Evolutionary conservation across 2,888 invertebrate genomes (phyloP).

Genomic region (Notocelia uddmanniana): DNA sequence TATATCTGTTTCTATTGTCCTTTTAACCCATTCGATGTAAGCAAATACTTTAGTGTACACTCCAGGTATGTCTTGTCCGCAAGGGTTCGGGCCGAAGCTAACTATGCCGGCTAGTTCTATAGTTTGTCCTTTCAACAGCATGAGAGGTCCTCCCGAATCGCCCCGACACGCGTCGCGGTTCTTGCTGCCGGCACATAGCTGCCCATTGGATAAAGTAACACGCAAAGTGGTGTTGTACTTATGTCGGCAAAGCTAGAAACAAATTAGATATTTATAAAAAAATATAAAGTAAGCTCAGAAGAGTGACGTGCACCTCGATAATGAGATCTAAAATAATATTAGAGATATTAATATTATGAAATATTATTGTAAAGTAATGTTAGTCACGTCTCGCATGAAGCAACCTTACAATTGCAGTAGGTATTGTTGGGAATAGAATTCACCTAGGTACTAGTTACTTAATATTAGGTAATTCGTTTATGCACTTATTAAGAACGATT

Average conservation of each 20-base stretch:
- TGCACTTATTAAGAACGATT: too few relatives aligned
- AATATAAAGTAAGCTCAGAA: too few relatives aligned
- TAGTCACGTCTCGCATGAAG: too few relatives aligned
- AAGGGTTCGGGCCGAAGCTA: constrained; percentile 27
- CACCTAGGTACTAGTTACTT: too few relatives aligned
- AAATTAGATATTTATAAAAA: too few relatives aligned
- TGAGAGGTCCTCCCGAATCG: constrained; percentile 29
- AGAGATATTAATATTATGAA: too few relatives aligned
- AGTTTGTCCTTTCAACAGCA: neutral
- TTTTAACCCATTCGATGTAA: constrained; percentile 27
- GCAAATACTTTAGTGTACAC: constrained; percentile 38
- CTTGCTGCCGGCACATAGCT: constrained; percentile 35
- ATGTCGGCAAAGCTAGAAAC: constrained; percentile 28
- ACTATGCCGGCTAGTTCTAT: constrained; percentile 36
- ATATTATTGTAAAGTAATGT: too few relatives aligned
- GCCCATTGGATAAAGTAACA: neutral
- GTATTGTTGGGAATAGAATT: too few relatives aligned
- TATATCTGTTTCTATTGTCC: constrained; percentile 11
- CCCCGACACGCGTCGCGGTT: constrained; percentile 30
- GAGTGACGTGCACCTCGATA: too few relatives aligned
- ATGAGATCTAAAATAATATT: too few relatives aligned
- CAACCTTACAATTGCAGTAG: too few relatives aligned
- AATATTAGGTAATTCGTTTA: too few relatives aligned
- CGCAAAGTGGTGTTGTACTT: neutral
- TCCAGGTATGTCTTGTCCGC: constrained; percentile 23